Base-by-base conservation (phyloP, 92 coral and sea anemone genomes). In the Hydrozoanthus gracilis region DNA sequence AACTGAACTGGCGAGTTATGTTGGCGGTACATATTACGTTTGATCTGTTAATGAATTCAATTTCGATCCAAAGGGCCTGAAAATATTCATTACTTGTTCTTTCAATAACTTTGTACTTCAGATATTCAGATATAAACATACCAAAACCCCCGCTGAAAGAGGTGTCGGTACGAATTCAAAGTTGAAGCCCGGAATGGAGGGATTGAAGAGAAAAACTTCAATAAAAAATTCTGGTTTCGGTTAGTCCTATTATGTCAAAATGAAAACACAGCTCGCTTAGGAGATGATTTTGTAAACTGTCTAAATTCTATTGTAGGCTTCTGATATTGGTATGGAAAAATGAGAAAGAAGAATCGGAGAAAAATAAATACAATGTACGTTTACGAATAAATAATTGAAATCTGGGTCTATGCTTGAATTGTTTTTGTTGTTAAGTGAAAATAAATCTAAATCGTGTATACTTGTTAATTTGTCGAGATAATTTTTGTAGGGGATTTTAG, bases 11-110 rank as follows among this genome's bases (percentile, higher is more conserved):
- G 39, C 39, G 1, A 73, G 46, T 73, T 86, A 8, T 73, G 83
- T 44, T 86, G 83, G 27, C 88, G 73, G 60, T 86, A 86, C 12
- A 27, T 27, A 27, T 84, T 51, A 73, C 44, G 72, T 73, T 84
- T 4, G 65, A 10, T 55, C 17, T 27, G 11, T 73, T 85, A 15
- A 51, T 4, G 3, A 44, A 46, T 45, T 16, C 6, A 10, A 85
- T 44, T 73, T 85, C 82, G 5, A 85, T 27, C 82, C 88, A 85
- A 44, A 84, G 79, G 7, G 79, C 88, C 18, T 83, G 80, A 70
- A 83, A 73, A 0, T 82, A 56, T 35, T 85, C 88, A 73, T 68
- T 83, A 85, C 20, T n/a, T 15, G 44, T 17, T 76, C 68, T 86
- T 18, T 76, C 83, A 73, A 73, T 58, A 54, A 73, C 58, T 56